phyloP scores from a whole-genome alignment of 92 coral and sea anemone species.

The Meandrina meandrites region DNA sequence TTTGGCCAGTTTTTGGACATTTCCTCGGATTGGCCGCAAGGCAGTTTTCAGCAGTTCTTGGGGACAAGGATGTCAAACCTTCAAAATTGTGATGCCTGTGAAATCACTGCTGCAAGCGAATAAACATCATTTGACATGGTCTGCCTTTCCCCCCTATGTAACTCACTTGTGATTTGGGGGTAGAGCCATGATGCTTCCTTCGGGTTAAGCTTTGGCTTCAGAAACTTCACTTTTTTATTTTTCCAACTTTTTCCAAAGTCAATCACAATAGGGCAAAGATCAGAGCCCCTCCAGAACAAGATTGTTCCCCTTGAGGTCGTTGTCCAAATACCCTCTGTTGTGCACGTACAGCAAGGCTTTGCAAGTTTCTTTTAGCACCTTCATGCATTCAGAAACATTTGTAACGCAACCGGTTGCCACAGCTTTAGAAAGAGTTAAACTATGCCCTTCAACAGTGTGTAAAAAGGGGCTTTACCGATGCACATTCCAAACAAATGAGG shows the following conservation, averaged over 20 bases:
- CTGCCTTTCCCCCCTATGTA: constrained; percentile 25
- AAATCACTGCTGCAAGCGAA: constrained; percentile 10
- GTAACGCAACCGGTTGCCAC: background rate
- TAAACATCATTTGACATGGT: constrained; percentile 13
- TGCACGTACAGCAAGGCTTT: constrained; percentile 14
- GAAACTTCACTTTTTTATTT: background rate
- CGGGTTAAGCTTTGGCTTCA: constrained; percentile 5
- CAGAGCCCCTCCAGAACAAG: background rate
- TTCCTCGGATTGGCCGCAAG: no score
- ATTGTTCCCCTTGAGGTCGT: constrained; percentile 35
- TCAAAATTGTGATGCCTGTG: no score
- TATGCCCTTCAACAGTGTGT: background rate
- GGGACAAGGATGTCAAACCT: no score
- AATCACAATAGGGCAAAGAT: constrained; percentile 12
- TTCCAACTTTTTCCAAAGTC: constrained; percentile 37
- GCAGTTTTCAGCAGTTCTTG: no score
- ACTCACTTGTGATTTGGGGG: constrained; percentile 21
- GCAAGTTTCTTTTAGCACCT: background rate
- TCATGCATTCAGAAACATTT: background rate
- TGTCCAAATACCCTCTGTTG: constrained; percentile 36
- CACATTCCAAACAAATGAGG: constrained; percentile 48
- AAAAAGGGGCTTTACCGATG: background rate
- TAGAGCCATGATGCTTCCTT: background rate
- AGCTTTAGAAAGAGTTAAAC: constrained; percentile 4
- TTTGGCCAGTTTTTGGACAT: no score